A percentile compares a stretch with the other conserved stretches of the same genome.
Conservation (phyloP, 2,113 vertebrate species). For the Paracanthobrama guichenoti region DNA sequence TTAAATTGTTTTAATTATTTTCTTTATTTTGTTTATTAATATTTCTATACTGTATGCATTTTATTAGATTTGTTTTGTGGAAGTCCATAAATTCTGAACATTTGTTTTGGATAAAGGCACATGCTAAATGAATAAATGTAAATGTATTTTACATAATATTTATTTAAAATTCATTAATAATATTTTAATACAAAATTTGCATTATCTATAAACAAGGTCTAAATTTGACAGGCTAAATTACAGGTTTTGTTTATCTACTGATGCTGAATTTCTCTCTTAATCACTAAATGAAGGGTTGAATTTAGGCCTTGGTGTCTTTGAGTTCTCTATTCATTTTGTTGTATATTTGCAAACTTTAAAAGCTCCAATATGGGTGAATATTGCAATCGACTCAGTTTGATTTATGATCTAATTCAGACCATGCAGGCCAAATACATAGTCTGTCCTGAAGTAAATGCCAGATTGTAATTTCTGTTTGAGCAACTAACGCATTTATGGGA, state of each 20-base stretch:
- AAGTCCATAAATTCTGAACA: not conserved
- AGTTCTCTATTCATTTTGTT: not conserved
- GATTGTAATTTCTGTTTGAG: not conserved
- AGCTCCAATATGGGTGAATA: not conserved
- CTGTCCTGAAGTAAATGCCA: conserved; percentile 1
- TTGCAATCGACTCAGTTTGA: not conserved
- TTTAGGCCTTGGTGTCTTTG: not conserved
- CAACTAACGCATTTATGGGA: not conserved
- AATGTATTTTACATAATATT: not conserved
- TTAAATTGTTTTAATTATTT: not conserved
- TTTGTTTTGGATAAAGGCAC: not conserved
- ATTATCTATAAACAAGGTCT: not conserved
- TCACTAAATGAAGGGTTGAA: not conserved
- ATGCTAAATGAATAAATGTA: too few relatives aligned
- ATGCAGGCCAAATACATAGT: not conserved
- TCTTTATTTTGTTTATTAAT: not conserved
- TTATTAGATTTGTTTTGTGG: too few relatives aligned
- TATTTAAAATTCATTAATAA: not conserved
- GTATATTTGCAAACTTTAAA: conserved; percentile 11
- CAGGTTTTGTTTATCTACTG: not conserved
- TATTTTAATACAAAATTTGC: not conserved
- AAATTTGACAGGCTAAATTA: not conserved
- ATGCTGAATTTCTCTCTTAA: not conserved
- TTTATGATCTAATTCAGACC: conserved; percentile 5
- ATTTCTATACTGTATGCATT: not conserved